A percentile compares a stretch with the other conserved stretches of the same genome.
These are phyloP conservation scores for Picus viridis DNA, from an alignment of 2,797 vertebrate species.

Conservation along the genomic window DNA sequence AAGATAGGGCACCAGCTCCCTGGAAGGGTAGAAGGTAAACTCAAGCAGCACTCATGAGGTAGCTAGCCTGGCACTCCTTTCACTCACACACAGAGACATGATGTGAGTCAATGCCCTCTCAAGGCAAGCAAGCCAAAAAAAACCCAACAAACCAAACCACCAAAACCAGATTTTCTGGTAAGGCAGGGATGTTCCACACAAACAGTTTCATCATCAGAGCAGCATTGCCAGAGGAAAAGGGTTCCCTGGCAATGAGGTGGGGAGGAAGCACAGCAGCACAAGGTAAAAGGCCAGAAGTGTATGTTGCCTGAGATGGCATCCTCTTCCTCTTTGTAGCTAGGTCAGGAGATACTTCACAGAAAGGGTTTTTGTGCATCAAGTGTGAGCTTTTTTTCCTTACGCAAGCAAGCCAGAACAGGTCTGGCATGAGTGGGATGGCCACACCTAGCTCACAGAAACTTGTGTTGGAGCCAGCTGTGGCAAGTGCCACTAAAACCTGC, in stretches of 20 bases:
- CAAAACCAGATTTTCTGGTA: background rate
- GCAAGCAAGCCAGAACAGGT: constrained; percentile 17
- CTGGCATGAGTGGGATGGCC: constrained; percentile 28
- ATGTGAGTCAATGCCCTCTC: background rate
- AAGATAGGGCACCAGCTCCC: background rate
- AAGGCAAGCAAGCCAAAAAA: background rate
- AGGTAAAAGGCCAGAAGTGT: background rate
- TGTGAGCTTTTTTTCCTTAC: background rate
- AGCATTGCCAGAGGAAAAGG: background rate
- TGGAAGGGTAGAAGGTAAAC: background rate
- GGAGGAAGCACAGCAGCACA: background rate
- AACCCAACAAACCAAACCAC: background rate
- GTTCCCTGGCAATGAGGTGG: background rate
- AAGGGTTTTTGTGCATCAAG: background rate
- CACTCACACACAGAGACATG: rapidly evolving
- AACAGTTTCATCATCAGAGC: background rate
- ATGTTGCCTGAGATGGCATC: background rate
- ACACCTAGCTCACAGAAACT: constrained; percentile 64
- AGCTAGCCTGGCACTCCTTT: background rate
- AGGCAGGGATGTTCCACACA: background rate
- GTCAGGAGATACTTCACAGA: background rate
- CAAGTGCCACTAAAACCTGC: background rate
- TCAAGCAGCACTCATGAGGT: background rate
- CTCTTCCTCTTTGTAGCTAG: background rate
- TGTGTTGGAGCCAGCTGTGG: background rate